Base-by-base conservation (phyloP, 2,888 invertebrate genomes). In the Hypena proboscidalis region DNA sequence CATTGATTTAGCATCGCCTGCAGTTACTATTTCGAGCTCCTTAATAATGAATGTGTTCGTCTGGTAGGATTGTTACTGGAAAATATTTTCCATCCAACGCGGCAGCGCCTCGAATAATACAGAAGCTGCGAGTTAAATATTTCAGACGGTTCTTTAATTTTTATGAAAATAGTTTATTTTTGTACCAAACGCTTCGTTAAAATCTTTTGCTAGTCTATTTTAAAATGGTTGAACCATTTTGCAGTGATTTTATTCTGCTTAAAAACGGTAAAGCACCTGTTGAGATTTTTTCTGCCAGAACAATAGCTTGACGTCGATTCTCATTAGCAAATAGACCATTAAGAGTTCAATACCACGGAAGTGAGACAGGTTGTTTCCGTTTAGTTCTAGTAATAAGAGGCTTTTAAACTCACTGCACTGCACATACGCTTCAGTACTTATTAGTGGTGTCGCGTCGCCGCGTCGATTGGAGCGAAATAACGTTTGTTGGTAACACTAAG, bases 1-100 rank as follows among this genome's bases (percentile, higher is more conserved):
- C 64, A 73, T 71, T 71, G 68, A 64, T 68, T 72, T 67, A 58
- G 65, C 56, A 68, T 60, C 44, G 59, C 57, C 58, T 53, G 46
- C 35, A 46, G 46, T 38, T 34, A 50, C 57, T 53, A 59, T 59
- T 61, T 55, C 52, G 32, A 50, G 58, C 47, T 53, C 34, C 41
- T 44, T 40, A 44, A 57, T 57, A 56, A 62, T 58, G 21, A 30
- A 49, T 17, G 40, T 42, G 36, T 34, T 8, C 27, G 42, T 48
- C 38, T 38, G 38, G 26, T 56, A 27, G 31, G 31, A 32, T 48
- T 22, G 40, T 22, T 57, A 46, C 35, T 44, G 45, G 25, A 22
- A 37, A 49, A 46, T 53, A 46, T 46, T 52, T 44, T 53, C 45
- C 41, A 23, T 41, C 37, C 29, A 22, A 43, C 50, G 15, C 31